These are phyloP conservation scores for Agrotis ipsilon DNA, from an alignment of 2,888 invertebrate species.

Conservation along the genomic window DNA sequence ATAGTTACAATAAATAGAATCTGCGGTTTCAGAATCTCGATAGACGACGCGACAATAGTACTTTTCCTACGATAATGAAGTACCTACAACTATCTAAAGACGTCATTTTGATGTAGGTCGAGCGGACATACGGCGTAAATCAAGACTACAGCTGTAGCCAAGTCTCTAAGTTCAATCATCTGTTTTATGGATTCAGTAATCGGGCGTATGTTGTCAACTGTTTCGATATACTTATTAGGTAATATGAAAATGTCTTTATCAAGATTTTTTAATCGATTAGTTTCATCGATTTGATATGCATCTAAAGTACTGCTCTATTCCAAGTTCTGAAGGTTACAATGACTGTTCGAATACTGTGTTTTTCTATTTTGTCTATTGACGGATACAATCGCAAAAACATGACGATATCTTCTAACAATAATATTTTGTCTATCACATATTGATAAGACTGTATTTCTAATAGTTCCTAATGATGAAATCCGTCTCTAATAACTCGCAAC, in stretches of 20 bases:
- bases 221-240: slow-evolving; percentile 10
- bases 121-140: slow-evolving; percentile 34
- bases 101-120: slow-evolving; percentile 51
- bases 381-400: neutral
- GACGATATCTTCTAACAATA: neutral
- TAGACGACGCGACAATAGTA: slow-evolving; percentile 36
- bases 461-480: slow-evolving; percentile 2
- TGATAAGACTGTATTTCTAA: neutral
- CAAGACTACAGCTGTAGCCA: slow-evolving; percentile 29
- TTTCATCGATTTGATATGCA: slow-evolving; percentile 21
- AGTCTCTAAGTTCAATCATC: slow-evolving; percentile 23
- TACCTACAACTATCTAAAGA: slow-evolving; percentile 35
- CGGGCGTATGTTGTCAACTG: slow-evolving; percentile 3
- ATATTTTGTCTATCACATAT: neutral
- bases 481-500: neutral
- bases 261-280: slow-evolving; percentile 4
- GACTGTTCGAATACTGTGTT: slow-evolving; percentile 5
- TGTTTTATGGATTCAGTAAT: slow-evolving; percentile 40
- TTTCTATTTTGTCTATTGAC: neutral
- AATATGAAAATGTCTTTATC: slow-evolving; percentile 4
- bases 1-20: slow-evolving; percentile 45
- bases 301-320: slow-evolving; percentile 9
- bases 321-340: slow-evolving; percentile 24
- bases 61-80: slow-evolving; percentile 46
- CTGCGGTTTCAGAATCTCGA: slow-evolving; percentile 25